These are phyloP conservation scores for Drosophila aldrichi DNA, from an alignment of 2,888 invertebrate genomes.

Conservation along the genomic window DNA sequence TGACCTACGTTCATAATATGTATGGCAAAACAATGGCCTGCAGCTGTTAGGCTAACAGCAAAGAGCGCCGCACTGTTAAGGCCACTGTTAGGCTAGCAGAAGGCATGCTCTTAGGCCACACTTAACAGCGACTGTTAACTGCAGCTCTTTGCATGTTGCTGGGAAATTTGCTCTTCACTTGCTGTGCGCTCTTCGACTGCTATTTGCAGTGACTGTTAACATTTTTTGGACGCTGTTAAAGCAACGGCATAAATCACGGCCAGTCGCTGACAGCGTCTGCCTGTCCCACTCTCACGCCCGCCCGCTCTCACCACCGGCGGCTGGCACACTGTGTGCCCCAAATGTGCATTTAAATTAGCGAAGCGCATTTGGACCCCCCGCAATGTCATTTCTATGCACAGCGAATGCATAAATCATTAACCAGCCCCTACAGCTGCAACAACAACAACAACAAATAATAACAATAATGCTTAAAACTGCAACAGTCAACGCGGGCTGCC, in stretches of 20 bases:
- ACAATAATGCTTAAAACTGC: slow-evolving; percentile 76
- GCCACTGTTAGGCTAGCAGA: background rate
- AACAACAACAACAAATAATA: slow-evolving; percentile 57
- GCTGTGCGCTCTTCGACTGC: slow-evolving; percentile 13
- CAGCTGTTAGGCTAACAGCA: slow-evolving; percentile 8
- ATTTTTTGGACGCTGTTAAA: background rate
- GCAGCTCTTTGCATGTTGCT: slow-evolving; percentile 3
- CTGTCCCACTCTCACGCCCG: background rate
- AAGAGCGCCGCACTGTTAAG: slow-evolving; percentile 37
- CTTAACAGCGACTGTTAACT: slow-evolving; percentile 31
- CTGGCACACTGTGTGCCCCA: slow-evolving; percentile 52
- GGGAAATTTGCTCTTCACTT: slow-evolving; percentile 54
- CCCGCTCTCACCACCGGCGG: too few species aligned
- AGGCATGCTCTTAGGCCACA: slow-evolving; percentile 36
- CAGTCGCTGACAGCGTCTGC: slow-evolving; percentile 52
- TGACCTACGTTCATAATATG: slow-evolving; percentile 58
- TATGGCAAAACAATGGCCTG: slow-evolving; percentile 16
- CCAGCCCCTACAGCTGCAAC: slow-evolving; percentile 53
- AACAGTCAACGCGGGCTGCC: slow-evolving; percentile 60
- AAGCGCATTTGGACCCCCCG: slow-evolving; percentile 27
- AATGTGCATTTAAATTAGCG: slow-evolving; percentile 79
- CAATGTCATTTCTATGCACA: slow-evolving; percentile 74
- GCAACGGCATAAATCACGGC: slow-evolving; percentile 60
- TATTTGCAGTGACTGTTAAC: slow-evolving; percentile 10
- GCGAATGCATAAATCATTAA: slow-evolving; percentile 77